Evolutionary conservation across 2,888 invertebrate species (phyloP).

Genomic region (Deroplatys truncata): DNA sequence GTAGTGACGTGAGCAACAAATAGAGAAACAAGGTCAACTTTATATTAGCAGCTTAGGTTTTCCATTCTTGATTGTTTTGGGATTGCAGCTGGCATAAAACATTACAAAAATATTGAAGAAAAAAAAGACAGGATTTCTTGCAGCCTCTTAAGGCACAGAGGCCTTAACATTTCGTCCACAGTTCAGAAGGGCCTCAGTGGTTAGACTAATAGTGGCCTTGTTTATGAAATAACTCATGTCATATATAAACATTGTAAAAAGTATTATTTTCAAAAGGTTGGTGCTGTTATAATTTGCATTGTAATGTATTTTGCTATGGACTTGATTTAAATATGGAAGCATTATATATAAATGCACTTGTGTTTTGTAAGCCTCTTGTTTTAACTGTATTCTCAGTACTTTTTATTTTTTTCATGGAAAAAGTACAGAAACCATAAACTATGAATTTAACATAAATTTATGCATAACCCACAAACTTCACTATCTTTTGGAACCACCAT

Average conservation of each 20-base stretch:
- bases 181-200: neutral
- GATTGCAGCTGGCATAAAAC: neutral
- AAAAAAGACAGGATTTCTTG: neutral
- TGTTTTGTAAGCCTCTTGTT: too few relatives aligned
- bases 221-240: neutral
- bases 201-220: neutral
- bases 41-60: neutral
- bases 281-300: neutral
- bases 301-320: too few relatives aligned
- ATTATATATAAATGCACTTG: too few relatives aligned
- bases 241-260: neutral
- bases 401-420: too few relatives aligned
- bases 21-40: neutral
- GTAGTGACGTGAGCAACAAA: neutral
- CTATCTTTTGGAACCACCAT: too few relatives aligned
- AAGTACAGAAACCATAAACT: too few relatives aligned
- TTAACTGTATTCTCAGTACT: too few relatives aligned
- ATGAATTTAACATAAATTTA: too few relatives aligned
- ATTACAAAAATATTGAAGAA: neutral
- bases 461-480: too few relatives aligned
- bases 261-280: neutral
- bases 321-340: too few relatives aligned
- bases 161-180: neutral
- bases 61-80: neutral
- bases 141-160: neutral